Evolutionary conservation across 1,140 invertebrate species (phyloP).

Genomic region (Anthonomus grandis): DNA sequence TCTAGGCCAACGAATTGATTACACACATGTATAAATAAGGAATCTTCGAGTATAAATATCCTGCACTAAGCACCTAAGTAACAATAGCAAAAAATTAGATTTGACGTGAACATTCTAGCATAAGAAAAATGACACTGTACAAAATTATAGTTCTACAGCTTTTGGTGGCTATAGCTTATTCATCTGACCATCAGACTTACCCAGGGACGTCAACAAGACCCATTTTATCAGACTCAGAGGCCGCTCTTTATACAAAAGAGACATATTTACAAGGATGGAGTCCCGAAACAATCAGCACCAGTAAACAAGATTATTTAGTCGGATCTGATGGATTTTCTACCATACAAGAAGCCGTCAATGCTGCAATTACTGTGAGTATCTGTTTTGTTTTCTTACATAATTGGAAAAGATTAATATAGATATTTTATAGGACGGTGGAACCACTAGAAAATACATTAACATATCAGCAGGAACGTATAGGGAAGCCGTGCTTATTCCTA

Average conservation of each 20-base stretch:
- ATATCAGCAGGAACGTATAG: not conserved
- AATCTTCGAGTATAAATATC: too few relatives aligned
- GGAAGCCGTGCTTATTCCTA: conserved; percentile 1
- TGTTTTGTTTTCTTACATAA: not conserved
- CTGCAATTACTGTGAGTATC: conserved; percentile 4
- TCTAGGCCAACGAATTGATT: too few relatives aligned
- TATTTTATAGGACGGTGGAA: conserved; percentile 5
- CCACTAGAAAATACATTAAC: conserved; percentile 10
- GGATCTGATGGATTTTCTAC: conserved; percentile 1
- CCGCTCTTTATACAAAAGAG: not conserved
- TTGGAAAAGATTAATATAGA: not conserved
- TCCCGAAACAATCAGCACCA: not conserved
- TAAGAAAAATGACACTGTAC: too few relatives aligned
- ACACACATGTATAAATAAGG: too few relatives aligned
- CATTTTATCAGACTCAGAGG: conserved; percentile 7
- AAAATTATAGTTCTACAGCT: too few relatives aligned
- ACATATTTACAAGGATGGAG: conserved; percentile 3
- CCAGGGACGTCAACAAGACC: not conserved
- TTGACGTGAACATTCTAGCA: too few relatives aligned
- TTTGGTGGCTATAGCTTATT: too few relatives aligned
- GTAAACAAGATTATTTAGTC: conserved; percentile 2
- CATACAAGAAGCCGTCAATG: conserved; percentile 11
- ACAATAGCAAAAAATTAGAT: too few relatives aligned
- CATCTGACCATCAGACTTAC: conserved; percentile 11
- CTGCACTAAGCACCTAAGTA: too few relatives aligned